Evolutionary conservation across 2,888 invertebrate species (phyloP).

Genomic region (Agrotis puta): DNA sequence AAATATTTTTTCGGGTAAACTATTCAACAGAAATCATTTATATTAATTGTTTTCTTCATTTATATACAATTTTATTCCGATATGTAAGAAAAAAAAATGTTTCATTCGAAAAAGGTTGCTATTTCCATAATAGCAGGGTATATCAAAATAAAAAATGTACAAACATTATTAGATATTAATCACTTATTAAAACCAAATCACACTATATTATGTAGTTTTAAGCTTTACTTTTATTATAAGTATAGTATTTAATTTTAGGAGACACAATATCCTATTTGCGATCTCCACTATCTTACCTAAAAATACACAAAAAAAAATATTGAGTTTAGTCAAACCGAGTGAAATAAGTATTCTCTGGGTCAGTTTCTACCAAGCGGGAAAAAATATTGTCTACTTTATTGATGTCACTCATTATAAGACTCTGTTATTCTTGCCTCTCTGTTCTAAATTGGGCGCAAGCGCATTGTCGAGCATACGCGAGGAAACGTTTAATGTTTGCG

Average conservation of each 20-base stretch:
- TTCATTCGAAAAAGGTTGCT: slow-evolving; percentile 26
- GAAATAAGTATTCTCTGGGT: too few species aligned
- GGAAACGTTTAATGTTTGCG: too few species aligned
- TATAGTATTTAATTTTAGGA: slow-evolving; percentile 35
- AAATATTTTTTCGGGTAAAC: background rate
- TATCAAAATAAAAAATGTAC: slow-evolving; percentile 43
- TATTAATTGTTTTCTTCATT: background rate
- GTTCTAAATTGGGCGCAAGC: too few species aligned
- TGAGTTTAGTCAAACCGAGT: background rate
- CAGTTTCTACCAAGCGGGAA: too few species aligned
- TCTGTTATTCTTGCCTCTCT: too few species aligned
- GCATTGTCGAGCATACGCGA: too few species aligned
- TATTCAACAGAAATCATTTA: background rate
- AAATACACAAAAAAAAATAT: background rate
- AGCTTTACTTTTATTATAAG: slow-evolving; percentile 22
- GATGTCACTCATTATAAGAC: too few species aligned
- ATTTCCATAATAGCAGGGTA: slow-evolving; percentile 26
- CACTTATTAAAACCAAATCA: slow-evolving; percentile 61
- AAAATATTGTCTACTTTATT: too few species aligned
- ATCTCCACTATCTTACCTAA: slow-evolving; percentile 18
- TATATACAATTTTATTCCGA: background rate
- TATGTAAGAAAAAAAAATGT: background rate
- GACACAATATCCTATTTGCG: slow-evolving; percentile 22
- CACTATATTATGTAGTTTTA: slow-evolving; percentile 63
- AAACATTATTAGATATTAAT: slow-evolving; percentile 43